Evolutionary conservation across 2,888 invertebrate genomes (phyloP).

Genomic region (Hypena proboscidalis): DNA sequence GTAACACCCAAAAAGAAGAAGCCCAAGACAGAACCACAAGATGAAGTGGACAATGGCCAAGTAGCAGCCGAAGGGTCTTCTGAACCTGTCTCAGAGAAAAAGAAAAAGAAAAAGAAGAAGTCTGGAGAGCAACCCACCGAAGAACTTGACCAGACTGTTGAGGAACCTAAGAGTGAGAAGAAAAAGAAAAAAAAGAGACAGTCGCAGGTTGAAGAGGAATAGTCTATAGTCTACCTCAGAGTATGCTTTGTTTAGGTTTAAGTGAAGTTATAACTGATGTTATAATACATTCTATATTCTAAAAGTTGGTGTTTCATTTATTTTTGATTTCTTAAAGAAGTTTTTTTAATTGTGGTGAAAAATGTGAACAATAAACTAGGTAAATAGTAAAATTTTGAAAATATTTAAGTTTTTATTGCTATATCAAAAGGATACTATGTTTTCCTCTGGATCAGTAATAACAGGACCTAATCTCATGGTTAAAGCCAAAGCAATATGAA

Average conservation of each 20-base stretch:
- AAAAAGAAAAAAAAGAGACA: slow-evolving; percentile 76
- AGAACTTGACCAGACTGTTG: slow-evolving; percentile 31
- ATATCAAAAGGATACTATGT: too few species aligned
- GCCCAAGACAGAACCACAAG: slow-evolving; percentile 42
- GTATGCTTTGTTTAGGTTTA: slow-evolving; percentile 21
- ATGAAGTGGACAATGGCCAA: slow-evolving; percentile 26
- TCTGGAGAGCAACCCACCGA: slow-evolving; percentile 51
- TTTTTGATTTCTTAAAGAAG: too few species aligned
- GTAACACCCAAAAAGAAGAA: slow-evolving; percentile 76
- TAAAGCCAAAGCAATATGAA: neutral
- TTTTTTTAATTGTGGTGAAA: too few species aligned
- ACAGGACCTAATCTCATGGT: too few species aligned
- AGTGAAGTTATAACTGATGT: slow-evolving; percentile 30
- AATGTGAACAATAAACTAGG: neutral
- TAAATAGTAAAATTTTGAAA: too few species aligned
- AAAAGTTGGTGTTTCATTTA: neutral
- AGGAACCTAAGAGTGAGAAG: slow-evolving; percentile 69
- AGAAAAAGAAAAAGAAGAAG: slow-evolving; percentile 83
- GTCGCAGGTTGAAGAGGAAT: slow-evolving; percentile 64
- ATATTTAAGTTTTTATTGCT: too few species aligned
- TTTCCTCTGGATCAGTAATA: too few species aligned
- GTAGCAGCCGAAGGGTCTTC: slow-evolving; percentile 43
- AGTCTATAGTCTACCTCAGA: slow-evolving; percentile 40
- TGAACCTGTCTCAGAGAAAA: slow-evolving; percentile 71
- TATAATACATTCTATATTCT: slow-evolving; percentile 40